Evolutionary conservation across 2,797 vertebrate genomes (phyloP), one percentile per base, ranked within the genome.

Genomic region (Pseudotriccus pelzelni): DNA sequence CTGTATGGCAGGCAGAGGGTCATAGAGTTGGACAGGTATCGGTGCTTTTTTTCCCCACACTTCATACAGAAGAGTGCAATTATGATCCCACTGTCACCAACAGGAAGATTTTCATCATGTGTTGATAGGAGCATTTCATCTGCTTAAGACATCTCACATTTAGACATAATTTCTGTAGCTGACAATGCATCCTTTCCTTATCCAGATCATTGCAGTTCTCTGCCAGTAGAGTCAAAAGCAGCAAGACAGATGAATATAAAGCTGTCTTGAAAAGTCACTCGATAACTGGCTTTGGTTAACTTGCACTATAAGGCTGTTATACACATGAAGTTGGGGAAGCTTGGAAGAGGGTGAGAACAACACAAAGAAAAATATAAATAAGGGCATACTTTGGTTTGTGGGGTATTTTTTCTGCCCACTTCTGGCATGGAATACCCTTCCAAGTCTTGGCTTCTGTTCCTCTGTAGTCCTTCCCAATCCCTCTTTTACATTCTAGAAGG

Each of bases 331-430:
- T n/a, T 50, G 25, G 8, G 12, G 12, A 85, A 79, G 12, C 10
- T 67, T 72, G n/a, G 44, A 83, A 72, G n/a, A 82, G 9, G 20
- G 64, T 58, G 47, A 67, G 63, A 92, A 28, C 23, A 53, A 34
- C 14, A 72, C 25, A 47, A 77, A 83, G 14, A 73, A 21, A 69
- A 70, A 79, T 34, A 44, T 24, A 50, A 73, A 73, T 73, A 60
- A 46, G 3, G 23, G 34, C 97, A 24, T 98, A 99, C 99, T 98
- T 99, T 20, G 99, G 99, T 16, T 12, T 70, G 94, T 99, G 99
- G 6, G 99, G 99, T 28, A 4, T 67, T 8, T 5, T 95, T 22
- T 94, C 92, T 0, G 90, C 91, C 99, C 99, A 99, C 79, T 95
- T 98, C 87, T 99, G 99, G 94, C 99, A 99, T 3, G 32, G 16